These are phyloP conservation scores for Trachymyrmex cornetzi DNA, from an alignment of 1,140 invertebrate species.

Conservation along the genomic window DNA sequence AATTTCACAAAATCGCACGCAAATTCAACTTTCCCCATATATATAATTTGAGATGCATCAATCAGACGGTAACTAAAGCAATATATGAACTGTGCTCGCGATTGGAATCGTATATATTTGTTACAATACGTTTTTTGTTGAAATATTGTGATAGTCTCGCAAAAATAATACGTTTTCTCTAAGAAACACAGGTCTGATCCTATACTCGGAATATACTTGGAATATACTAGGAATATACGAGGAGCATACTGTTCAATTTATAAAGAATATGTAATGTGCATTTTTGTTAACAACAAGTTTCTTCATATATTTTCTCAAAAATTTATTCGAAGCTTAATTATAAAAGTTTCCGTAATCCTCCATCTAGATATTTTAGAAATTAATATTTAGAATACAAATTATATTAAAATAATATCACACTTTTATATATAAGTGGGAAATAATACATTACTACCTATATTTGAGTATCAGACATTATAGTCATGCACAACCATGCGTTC, in stretches of 20 bases:
- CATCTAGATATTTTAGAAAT: background rate
- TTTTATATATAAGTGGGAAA: background rate
- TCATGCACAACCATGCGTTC: too few relatives aligned
- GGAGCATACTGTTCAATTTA: background rate
- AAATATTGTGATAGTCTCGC: background rate
- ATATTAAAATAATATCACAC: background rate
- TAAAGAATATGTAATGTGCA: background rate
- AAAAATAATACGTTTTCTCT: background rate
- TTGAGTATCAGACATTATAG: too few relatives aligned
- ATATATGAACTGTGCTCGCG: background rate
- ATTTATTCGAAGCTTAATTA: background rate
- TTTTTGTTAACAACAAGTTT: background rate
- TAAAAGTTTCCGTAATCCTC: background rate
- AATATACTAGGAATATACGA: background rate
- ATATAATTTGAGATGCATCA: slow-evolving; percentile 64
- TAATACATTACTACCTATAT: too few relatives aligned
- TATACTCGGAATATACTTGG: background rate
- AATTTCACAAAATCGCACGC: slow-evolving; percentile 69
- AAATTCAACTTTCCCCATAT: slow-evolving; percentile 55
- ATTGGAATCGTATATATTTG: background rate
- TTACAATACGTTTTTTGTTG: background rate
- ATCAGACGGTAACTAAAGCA: background rate
- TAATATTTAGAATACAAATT: background rate
- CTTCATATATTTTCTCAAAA: background rate
- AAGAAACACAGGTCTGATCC: background rate